Percentiles rank a stretch among this genome's conserved stretches.
Conservation (phyloP, 2,797 vertebrate genomes). For the Vespertilio murinus region DNA sequence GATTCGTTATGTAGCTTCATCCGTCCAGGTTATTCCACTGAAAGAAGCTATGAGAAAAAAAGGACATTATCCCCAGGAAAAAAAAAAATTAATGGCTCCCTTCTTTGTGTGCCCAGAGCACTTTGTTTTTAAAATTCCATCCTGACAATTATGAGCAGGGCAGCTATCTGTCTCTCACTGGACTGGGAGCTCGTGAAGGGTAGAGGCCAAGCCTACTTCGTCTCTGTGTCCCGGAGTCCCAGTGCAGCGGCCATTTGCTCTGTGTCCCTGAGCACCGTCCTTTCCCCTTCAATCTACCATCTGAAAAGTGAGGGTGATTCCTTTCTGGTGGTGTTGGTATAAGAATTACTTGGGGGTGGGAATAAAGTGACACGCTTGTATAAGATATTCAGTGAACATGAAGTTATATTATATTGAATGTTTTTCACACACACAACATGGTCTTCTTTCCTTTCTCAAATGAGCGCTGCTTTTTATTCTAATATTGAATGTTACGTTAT, state of each 20-base stretch:
- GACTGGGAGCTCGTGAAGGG: background rate
- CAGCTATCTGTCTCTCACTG: background rate
- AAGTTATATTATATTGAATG: background rate
- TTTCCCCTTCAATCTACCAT: background rate
- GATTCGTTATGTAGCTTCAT: background rate
- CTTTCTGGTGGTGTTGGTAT: background rate
- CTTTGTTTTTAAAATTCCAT: slow-evolving; percentile 13
- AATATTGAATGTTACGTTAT: background rate
- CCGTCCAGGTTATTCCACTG: background rate
- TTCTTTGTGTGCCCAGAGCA: background rate
- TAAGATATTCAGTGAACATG: background rate
- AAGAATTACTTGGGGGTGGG: background rate
- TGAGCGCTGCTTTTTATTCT: background rate
- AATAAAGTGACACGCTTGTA: background rate
- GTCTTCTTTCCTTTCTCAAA: background rate
- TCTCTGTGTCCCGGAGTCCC: background rate
- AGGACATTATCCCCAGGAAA: background rate
- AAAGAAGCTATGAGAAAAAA: background rate
- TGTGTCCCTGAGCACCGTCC: background rate
- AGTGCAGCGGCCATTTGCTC: background rate
- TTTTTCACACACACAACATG: background rate
- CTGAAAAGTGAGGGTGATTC: background rate
- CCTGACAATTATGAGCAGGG: background rate
- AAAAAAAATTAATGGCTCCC: background rate
- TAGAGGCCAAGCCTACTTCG: background rate